Evolutionary conservation across 2,797 vertebrate species (phyloP).

Genomic region (Cuculus canorus): DNA sequence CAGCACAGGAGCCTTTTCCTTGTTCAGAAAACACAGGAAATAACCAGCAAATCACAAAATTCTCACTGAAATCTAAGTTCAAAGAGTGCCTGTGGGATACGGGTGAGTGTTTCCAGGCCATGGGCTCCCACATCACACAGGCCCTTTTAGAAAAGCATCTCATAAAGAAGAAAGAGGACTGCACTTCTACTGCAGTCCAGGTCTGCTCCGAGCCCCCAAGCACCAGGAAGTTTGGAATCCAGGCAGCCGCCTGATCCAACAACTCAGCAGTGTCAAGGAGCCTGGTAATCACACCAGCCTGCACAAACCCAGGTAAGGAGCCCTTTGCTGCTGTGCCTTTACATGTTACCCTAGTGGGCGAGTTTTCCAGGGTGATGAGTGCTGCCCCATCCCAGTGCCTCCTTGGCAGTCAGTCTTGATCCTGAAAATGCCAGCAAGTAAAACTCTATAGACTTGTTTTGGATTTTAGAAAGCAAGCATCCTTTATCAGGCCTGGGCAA

Average conservation of each 20-base stretch:
- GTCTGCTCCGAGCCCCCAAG: not conserved
- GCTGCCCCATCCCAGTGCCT: not conserved
- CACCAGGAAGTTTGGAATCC: not conserved
- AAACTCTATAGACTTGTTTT: no score
- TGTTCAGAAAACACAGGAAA: not conserved
- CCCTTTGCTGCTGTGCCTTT: not conserved
- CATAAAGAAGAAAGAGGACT: not conserved
- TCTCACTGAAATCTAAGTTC: not conserved
- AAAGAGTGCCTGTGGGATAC: not conserved
- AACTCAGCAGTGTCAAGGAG: no score
- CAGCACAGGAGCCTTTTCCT: not conserved
- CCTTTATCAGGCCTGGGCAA: no score
- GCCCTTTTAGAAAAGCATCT: not conserved
- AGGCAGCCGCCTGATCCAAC: rapidly evolving
- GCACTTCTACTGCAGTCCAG: not conserved
- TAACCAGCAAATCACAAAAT: not conserved
- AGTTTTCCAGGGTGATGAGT: rapidly evolving
- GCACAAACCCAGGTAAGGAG: not conserved
- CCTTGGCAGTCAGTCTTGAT: no score
- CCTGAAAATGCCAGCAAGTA: no score
- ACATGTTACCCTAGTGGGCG: rapidly evolving
- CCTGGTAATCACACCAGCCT: not conserved
- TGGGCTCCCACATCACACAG: not conserved
- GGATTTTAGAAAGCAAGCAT: no score
- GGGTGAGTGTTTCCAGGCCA: not conserved